A percentile compares a stretch with the other conserved stretches of the same genome.
These are phyloP conservation scores for Epiblema foenella DNA, from an alignment of 2,888 invertebrate genomes.

Conservation along the genomic window DNA sequence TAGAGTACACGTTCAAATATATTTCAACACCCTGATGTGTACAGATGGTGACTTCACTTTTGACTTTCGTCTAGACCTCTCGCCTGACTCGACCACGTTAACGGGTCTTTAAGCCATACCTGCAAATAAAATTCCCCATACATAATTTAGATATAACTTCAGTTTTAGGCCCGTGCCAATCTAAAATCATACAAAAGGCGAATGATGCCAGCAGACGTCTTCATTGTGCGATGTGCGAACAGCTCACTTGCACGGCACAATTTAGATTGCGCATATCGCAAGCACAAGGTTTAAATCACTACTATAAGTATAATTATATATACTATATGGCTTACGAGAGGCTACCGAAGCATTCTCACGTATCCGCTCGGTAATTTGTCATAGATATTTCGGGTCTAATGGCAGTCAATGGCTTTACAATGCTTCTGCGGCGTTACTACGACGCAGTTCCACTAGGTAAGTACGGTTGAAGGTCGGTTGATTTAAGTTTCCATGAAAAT, in stretches of 20 bases:
- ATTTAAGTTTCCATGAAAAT: slow-evolving; percentile 38
- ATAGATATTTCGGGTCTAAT: slow-evolving; percentile 35
- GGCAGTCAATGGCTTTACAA: slow-evolving; percentile 39
- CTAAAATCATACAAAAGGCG: no score
- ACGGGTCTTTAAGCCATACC: no score
- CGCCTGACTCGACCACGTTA: no score
- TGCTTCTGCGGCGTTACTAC: slow-evolving; percentile 19
- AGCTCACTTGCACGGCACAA: neutral
- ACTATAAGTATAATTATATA: no score
- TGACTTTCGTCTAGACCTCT: no score
- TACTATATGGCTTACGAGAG: slow-evolving; percentile 5
- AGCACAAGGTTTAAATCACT: neutral
- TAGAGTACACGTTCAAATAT: no score
- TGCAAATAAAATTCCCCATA: neutral
- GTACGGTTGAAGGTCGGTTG: slow-evolving; percentile 31
- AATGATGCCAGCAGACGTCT: no score
- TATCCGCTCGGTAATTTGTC: slow-evolving; percentile 29
- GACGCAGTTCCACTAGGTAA: slow-evolving; percentile 34
- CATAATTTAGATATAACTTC: neutral
- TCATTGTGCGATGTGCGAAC: neutral
- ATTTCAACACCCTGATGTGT: no score
- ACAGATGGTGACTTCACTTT: no score
- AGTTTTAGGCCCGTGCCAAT: no score
- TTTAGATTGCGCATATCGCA: neutral
- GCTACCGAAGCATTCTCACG: slow-evolving; percentile 13